phyloP scores from a whole-genome alignment of 1,140 invertebrate genomes.

The Drosophila lini region DNA sequence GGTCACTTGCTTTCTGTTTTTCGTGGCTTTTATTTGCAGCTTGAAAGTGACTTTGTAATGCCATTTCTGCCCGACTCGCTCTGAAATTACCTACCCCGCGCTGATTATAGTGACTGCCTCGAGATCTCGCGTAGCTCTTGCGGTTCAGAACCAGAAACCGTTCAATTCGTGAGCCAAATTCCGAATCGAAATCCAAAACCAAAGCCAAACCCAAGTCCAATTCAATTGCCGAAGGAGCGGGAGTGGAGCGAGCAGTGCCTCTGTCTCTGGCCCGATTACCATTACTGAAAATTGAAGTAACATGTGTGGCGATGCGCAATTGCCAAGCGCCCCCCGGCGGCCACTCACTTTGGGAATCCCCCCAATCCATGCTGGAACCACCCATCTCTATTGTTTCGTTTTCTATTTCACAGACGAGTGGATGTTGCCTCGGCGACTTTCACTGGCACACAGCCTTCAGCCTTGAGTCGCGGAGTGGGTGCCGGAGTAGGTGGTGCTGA shows the following conservation, averaged over 20 bases:
- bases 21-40: not conserved
- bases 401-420: conserved; percentile 81
- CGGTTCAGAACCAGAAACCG: conserved; percentile 46
- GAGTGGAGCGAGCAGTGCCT: conserved; percentile 2
- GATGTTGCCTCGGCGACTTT: conserved; percentile 65
- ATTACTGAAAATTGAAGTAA: conserved; percentile 78
- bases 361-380: conserved; percentile 1
- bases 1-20: conserved; percentile 2
- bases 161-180: conserved; percentile 55
- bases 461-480: conserved; percentile 18
- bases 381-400: conserved; percentile 69
- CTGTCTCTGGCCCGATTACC: conserved; percentile 57
- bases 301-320: conserved; percentile 70
- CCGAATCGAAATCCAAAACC: conserved; percentile 35
- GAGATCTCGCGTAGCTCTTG: conserved; percentile 29
- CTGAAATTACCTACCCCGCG: conserved; percentile 22
- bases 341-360: conserved; percentile 33
- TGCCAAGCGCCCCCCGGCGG: conserved; percentile 62
- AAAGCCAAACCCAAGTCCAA: conserved; percentile 25
- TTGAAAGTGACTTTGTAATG: conserved; percentile 8
- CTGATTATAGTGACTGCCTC: conserved; percentile 31
- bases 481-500: not conserved
- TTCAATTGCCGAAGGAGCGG: conserved; percentile 33
- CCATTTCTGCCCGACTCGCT: conserved; percentile 4
- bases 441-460: conserved; percentile 72